A percentile compares a stretch with the other conserved stretches of the same genome.
These are phyloP conservation scores for Bos indicus DNA, from an alignment of 2,113 vertebrate species.

Conservation along the genomic window DNA sequence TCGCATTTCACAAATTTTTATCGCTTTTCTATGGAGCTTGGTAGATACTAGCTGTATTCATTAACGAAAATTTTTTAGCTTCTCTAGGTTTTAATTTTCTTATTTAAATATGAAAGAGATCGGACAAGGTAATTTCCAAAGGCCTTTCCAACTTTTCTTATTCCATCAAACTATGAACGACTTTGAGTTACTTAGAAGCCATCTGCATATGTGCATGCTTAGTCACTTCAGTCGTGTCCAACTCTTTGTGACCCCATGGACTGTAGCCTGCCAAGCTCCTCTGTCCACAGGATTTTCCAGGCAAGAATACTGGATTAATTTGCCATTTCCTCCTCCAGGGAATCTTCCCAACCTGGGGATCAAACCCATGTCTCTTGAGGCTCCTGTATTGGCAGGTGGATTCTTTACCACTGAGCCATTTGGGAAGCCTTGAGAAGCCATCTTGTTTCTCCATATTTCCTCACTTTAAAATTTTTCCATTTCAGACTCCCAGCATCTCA, in stretches of 20 bases:
- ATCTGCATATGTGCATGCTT: accelerated
- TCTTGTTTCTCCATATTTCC: background rate
- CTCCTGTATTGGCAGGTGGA: background rate
- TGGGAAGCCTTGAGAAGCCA: background rate
- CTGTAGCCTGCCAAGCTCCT: background rate
- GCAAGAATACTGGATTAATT: background rate
- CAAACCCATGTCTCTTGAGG: background rate
- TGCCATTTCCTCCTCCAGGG: background rate
- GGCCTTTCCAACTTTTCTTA: background rate
- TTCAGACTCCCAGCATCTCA: background rate
- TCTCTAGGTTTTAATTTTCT: background rate
- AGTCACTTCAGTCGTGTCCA: background rate
- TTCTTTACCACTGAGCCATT: background rate
- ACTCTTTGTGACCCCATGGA: background rate
- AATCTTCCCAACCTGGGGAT: background rate
- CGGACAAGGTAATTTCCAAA: background rate
- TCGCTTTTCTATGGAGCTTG: background rate
- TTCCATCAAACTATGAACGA: background rate
- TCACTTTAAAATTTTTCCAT: background rate
- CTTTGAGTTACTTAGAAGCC: background rate
- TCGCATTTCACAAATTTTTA: background rate
- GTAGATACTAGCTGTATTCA: background rate
- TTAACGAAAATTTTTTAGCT: background rate
- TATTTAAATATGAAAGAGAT: background rate
- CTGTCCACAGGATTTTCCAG: background rate